A percentile compares a stretch with the other conserved stretches of the same genome.
These are phyloP conservation scores for Procapra przewalskii DNA, from an alignment of 2,113 vertebrate genomes.

Conservation along the genomic window DNA sequence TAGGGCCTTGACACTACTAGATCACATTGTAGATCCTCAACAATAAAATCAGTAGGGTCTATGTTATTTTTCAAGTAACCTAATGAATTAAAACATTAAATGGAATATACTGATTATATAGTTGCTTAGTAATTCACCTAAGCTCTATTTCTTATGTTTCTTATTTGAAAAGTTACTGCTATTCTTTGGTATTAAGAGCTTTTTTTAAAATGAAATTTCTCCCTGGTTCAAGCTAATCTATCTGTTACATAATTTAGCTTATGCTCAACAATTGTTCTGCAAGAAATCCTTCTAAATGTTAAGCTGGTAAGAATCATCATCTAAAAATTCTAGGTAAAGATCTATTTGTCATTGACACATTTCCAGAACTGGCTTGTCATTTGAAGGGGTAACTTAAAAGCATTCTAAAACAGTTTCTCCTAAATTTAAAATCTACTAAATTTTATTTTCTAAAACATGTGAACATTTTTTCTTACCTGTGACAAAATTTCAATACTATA, in stretches of 20 bases:
- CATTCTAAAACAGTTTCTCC: neutral
- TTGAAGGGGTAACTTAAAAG: neutral
- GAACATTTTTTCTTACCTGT: slow-evolving; percentile 81
- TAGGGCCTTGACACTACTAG: neutral
- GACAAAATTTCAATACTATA: slow-evolving; percentile 88
- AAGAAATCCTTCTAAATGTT: neutral
- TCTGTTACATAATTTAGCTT: neutral
- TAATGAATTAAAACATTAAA: neutral
- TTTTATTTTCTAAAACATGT: neutral
- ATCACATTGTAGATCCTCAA: neutral
- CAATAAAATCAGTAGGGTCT: neutral
- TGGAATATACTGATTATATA: neutral
- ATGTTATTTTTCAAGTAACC: neutral
- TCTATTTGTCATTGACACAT: neutral
- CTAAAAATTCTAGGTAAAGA: neutral
- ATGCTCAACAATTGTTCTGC: neutral
- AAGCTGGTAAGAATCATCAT: neutral
- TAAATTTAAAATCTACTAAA: neutral
- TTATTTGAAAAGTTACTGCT: neutral
- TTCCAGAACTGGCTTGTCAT: slow-evolving; percentile 9
- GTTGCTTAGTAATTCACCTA: neutral
- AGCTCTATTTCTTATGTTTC: neutral
- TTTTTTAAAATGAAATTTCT: neutral
- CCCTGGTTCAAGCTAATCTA: neutral
- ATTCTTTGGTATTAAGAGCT: neutral